These are phyloP conservation scores for Onychomys leucogaster DNA, from an alignment of 2,797 vertebrate species.

Conservation along the genomic window DNA sequence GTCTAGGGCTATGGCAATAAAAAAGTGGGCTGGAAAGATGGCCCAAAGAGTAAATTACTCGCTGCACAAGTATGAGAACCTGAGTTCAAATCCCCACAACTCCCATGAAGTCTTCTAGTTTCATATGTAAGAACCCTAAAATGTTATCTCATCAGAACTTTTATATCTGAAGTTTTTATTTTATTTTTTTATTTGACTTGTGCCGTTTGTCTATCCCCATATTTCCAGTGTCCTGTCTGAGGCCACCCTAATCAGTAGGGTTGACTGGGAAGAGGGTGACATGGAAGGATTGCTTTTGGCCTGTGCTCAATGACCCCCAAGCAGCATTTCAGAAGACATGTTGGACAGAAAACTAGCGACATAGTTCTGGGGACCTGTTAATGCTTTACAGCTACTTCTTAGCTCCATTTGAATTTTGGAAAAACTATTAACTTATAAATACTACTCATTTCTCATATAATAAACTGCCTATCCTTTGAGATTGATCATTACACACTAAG, in stretches of 20 bases:
- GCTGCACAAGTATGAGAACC: too few relatives aligned
- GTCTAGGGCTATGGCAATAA: background rate
- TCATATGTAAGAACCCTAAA: background rate
- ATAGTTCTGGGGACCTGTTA: background rate
- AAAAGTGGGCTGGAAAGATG: background rate
- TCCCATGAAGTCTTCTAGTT: background rate
- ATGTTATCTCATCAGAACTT: background rate
- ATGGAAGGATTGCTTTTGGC: background rate
- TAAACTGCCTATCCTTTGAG: background rate
- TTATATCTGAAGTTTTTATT: background rate
- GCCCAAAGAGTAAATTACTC: background rate
- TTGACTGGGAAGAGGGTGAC: background rate
- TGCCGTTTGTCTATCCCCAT: background rate
- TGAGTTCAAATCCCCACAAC: too few relatives aligned
- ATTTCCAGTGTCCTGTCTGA: background rate
- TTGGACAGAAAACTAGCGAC: background rate
- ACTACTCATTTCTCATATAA: background rate
- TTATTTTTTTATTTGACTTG: background rate
- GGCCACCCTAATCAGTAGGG: background rate
- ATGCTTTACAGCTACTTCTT: background rate
- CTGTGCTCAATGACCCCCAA: background rate
- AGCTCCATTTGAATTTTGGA: background rate
- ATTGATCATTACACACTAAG: background rate
- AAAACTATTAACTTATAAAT: background rate
- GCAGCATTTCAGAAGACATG: background rate